phyloP scores from a whole-genome alignment of 2,797 vertebrate species.

The Chanos chanos region DNA sequence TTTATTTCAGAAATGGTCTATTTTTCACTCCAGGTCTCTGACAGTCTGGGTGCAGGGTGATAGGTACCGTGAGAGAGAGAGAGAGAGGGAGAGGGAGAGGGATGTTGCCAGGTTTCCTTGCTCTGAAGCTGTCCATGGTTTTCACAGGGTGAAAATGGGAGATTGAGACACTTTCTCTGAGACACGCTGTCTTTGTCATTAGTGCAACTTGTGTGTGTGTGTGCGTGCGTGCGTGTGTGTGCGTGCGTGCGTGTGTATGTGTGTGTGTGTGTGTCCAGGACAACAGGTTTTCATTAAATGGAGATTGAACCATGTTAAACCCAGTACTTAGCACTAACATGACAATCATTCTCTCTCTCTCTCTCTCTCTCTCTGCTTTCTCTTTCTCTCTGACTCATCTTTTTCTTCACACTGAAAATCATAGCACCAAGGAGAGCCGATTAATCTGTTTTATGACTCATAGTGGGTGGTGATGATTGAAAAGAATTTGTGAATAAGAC shows the following conservation, averaged over 20 bases:
- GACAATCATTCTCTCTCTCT: slow-evolving; percentile 16
- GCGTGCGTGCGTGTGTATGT: neutral
- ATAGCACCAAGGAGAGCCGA: too few species aligned
- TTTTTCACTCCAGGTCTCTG: too few species aligned
- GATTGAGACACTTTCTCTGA: neutral
- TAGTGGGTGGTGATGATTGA: too few species aligned
- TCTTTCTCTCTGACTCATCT: slow-evolving; percentile 11
- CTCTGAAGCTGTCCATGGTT: too few species aligned
- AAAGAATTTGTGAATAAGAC: too few species aligned
- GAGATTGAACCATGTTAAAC: slow-evolving; percentile 7
- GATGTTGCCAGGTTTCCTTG: too few species aligned
- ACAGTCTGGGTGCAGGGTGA: neutral
- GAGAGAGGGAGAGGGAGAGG: neutral
- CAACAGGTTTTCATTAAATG: too few species aligned
- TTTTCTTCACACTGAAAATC: slow-evolving; percentile 26
- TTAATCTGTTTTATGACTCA: too few species aligned
- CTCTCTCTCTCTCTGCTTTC: neutral
- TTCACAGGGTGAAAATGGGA: neutral
- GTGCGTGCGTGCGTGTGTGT: slow-evolving; percentile 11
- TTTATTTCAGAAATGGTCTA: too few species aligned
- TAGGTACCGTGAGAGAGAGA: neutral
- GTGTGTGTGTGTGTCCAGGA: neutral
- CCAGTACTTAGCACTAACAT: slow-evolving; percentile 19
- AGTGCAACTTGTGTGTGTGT: neutral
- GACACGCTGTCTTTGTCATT: neutral